These are phyloP conservation scores for Murina feae DNA, from an alignment of 2,113 vertebrate species.

Conservation along the genomic window DNA sequence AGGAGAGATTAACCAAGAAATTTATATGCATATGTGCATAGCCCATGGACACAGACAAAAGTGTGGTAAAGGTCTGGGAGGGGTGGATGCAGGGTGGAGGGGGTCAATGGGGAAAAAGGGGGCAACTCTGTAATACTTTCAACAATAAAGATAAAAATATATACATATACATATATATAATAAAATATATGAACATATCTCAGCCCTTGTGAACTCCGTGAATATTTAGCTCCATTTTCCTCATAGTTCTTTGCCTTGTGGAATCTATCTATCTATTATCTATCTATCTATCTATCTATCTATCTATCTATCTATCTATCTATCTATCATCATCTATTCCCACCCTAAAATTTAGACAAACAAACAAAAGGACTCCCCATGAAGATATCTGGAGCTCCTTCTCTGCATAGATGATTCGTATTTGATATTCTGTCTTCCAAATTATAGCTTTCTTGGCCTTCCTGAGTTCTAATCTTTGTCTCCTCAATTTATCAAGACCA, in stretches of 20 bases:
- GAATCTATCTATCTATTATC: neutral
- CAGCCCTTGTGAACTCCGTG: neutral
- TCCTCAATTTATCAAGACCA: neutral
- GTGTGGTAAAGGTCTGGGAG: no score
- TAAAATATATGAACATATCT: neutral
- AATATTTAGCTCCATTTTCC: neutral
- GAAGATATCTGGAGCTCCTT: neutral
- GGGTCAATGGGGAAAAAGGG: no score
- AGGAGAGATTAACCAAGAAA: no score
- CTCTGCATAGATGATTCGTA: neutral
- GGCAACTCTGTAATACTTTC: no score
- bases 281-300: no score
- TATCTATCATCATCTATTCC: neutral
- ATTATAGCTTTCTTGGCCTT: neutral
- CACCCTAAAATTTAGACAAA: neutral
- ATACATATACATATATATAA: no score
- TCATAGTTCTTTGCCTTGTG: neutral
- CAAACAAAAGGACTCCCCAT: neutral
- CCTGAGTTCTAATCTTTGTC: neutral
- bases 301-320: no score
- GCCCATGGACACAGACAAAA: no score
- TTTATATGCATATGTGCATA: no score
- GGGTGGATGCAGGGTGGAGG: no score
- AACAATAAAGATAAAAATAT: no score
- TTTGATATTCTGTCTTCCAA: neutral